A percentile compares a stretch with the other conserved stretches of the same genome.
Conservation (phyloP, 2,888 invertebrate genomes). For the Antheraea assamensis region DNA sequence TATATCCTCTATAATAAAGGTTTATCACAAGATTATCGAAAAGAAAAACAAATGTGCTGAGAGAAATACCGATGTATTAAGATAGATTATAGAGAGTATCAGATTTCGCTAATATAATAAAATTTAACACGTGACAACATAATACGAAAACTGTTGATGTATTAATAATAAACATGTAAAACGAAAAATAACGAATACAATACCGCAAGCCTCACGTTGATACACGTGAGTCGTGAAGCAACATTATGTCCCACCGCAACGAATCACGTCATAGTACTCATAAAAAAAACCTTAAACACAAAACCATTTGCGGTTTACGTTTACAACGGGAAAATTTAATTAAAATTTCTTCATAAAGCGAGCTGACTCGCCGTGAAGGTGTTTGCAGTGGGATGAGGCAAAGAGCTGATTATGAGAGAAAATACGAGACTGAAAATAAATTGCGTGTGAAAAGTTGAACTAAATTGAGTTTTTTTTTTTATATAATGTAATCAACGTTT, state of each 20-base stretch:
- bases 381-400: slow-evolving; percentile 8
- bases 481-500: not conserved
- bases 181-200: slow-evolving; percentile 13
- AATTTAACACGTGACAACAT: not conserved
- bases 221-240: not conserved
- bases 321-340: slow-evolving; percentile 63
- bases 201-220: slow-evolving; percentile 1
- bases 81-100: not conserved
- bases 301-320: slow-evolving; percentile 51
- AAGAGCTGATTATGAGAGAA: not conserved
- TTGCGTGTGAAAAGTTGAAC: not conserved
- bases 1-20: no score
- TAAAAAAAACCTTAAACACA: slow-evolving; percentile 18
- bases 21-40: no score
- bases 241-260: slow-evolving; percentile 18
- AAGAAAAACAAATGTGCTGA: no score
- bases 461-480: not conserved
- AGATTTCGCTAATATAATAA: slow-evolving; percentile 3
- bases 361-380: slow-evolving; percentile 20
- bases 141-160: not conserved
- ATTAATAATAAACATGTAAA: slow-evolving; percentile 8
- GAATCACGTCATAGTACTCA: slow-evolving; percentile 21
- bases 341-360: slow-evolving; percentile 64
- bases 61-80: no score
- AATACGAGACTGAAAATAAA: not conserved